Evolutionary conservation across 2,888 invertebrate species (phyloP).

Genomic region (Tetanocera ferruginea): DNA sequence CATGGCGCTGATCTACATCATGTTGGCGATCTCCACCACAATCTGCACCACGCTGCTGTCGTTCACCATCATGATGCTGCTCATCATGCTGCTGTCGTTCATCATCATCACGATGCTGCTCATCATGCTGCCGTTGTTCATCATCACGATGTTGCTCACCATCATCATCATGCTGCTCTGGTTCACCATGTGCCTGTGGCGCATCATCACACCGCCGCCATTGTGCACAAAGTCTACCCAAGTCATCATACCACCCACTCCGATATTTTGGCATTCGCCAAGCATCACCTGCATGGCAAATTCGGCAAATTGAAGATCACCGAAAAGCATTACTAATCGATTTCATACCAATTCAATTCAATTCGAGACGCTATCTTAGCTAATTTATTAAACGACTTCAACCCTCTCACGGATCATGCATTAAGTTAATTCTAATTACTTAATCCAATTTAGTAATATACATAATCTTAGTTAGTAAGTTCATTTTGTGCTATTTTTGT

Average conservation of each 20-base stretch:
- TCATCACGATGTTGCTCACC: conserved; percentile 29
- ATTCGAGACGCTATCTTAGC: conserved; percentile 49
- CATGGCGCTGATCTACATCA: conserved; percentile 47
- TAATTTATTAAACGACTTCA: conserved; percentile 58
- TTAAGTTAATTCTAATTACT: not conserved
- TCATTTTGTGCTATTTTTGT: not conserved
- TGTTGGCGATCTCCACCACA: conserved; percentile 49
- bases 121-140: conserved; percentile 44
- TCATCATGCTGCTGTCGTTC: conserved; percentile 49
- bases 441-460: not conserved
- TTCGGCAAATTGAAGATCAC: conserved; percentile 66
- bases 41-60: conserved; percentile 48
- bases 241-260: conserved; percentile 59
- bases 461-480: not conserved
- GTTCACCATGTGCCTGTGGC: conserved; percentile 53
- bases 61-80: conserved; percentile 49
- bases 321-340: conserved; percentile 67
- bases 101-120: conserved; percentile 50
- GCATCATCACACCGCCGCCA: conserved; percentile 53
- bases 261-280: conserved; percentile 61
- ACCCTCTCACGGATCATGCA: not conserved
- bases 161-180: conserved; percentile 51
- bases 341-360: conserved; percentile 51
- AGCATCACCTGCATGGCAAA: conserved; percentile 65
- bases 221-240: conserved; percentile 58